Conservation (phyloP, 2,113 vertebrate species). For the Galeopterus variegatus region DNA sequence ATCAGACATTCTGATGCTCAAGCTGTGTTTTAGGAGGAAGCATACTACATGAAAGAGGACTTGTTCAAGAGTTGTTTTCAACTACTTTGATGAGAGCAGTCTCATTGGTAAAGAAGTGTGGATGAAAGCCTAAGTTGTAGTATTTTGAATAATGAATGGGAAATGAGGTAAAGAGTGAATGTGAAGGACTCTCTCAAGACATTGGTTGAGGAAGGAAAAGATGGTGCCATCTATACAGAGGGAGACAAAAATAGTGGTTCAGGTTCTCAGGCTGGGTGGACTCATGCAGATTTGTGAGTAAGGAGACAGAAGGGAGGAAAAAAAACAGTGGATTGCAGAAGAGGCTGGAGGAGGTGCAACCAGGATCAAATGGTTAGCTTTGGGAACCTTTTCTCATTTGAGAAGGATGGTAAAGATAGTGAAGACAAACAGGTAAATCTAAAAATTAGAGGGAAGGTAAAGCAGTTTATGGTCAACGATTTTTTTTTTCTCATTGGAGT, state of each 20-base stretch:
- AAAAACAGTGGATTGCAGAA: neutral
- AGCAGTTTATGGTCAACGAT: neutral
- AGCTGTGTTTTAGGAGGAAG: conserved; percentile 11
- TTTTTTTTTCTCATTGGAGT: neutral
- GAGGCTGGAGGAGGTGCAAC: neutral
- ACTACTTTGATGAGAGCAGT: neutral
- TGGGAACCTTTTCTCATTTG: neutral
- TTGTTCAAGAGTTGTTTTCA: conserved; percentile 8
- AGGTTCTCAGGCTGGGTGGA: neutral
- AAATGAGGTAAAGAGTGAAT: conserved; percentile 34
- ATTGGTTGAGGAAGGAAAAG: conserved; percentile 2
- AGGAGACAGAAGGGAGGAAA: neutral
- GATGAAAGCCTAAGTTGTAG: neutral
- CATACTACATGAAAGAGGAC: neutral
- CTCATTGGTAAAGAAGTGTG: conserved; percentile 35
- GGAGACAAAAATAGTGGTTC: neutral
- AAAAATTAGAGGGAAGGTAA: conserved; percentile 20
- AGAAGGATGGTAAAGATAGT: conserved; percentile 22
- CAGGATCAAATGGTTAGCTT: neutral
- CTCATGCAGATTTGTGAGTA: neutral
- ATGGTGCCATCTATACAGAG: neutral
- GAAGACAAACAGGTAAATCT: neutral
- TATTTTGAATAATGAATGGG: conserved; percentile 5
- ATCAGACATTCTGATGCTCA: neutral
- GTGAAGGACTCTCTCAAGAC: conserved; percentile 35